Evolutionary conservation across 2,797 vertebrate genomes (phyloP), one percentile per base, ranked within the genome.

Genomic region (Characodon lateralis): DNA sequence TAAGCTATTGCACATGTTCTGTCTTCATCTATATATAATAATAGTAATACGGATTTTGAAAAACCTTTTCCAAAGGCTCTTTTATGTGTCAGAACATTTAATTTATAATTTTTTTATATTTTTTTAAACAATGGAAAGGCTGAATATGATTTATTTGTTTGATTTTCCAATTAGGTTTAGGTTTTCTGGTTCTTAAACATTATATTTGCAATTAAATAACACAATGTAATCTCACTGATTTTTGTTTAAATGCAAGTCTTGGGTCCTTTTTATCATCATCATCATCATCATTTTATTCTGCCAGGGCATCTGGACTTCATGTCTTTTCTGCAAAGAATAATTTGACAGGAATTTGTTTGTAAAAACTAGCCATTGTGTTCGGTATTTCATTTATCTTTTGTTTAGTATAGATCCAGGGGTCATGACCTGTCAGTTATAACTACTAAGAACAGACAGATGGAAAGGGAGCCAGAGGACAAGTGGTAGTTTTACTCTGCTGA

Each of bases 401-500:
- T 68, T 78, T 83, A 84, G 81, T 72, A 50, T 63, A 71, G 73
- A 86, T 80, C 77, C 77, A 48, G 51, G 28, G 88, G 83, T 86
- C 86, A 35, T 56, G 87, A 84, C 82, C 88, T 75, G 71, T 59
- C 43, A 78, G 80, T 78, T 78, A 56, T 71, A 80, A 76, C 59
- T 22, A 73, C 75, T 79, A 68, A 5, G 39, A 80, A 85, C 80
- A 89, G 79, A 88, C 82, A 83, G 76, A 85, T 65, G 58, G 65
- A 74, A 80, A 70, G 74, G 9, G 41, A 84, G 74, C 80, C 59
- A 28, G 20, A 80, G 68, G 73, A 59, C 81, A 65, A 76, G 71
- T 71, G 78, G 71, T 72, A 81, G 76, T 75, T 85, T 89, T 87
- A 89, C 89, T 91, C 78, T 88, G 89, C 90, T 93, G 92, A 93